Evolutionary conservation across 2,888 invertebrate species (phyloP).

Genomic region (Eupithecia subfuscata): DNA sequence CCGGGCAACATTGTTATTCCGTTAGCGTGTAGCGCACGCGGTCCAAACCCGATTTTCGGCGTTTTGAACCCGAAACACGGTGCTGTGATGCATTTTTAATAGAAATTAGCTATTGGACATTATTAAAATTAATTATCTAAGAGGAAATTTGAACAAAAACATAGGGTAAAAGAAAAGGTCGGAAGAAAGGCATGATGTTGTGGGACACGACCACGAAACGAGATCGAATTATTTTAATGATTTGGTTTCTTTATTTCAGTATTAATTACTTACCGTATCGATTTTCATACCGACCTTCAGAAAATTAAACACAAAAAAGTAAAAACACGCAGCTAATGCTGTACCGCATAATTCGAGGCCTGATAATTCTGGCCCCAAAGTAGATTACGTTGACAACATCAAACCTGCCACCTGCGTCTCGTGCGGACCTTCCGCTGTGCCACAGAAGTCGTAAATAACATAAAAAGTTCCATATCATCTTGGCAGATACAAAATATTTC

Average conservation of each 20-base stretch:
- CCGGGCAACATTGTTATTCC: slow-evolving; percentile 10
- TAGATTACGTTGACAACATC: not conserved
- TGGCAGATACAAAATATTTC: not conserved
- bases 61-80: slow-evolving; percentile 10
- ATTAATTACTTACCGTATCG: not conserved
- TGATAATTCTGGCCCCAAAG: not conserved
- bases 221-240: not conserved
- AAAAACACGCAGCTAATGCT: not conserved
- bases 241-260: not conserved
- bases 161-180: too few species aligned
- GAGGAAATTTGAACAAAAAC: not conserved
- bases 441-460: not conserved
- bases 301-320: not conserved
- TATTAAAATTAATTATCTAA: not conserved
- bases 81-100: slow-evolving; percentile 13
- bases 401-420: not conserved
- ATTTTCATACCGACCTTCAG: not conserved
- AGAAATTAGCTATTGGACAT: slow-evolving; percentile 4
- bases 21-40: not conserved
- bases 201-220: not conserved
- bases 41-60: slow-evolving; percentile 4
- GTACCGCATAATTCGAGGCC: not conserved
- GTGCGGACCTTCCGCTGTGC: not conserved
- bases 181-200: not conserved
- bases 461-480: not conserved